Percentiles rank a stretch among this genome's conserved stretches.
Evolutionary conservation across 2,888 invertebrate genomes (phyloP).

Genomic region (Norana najaformis): DNA sequence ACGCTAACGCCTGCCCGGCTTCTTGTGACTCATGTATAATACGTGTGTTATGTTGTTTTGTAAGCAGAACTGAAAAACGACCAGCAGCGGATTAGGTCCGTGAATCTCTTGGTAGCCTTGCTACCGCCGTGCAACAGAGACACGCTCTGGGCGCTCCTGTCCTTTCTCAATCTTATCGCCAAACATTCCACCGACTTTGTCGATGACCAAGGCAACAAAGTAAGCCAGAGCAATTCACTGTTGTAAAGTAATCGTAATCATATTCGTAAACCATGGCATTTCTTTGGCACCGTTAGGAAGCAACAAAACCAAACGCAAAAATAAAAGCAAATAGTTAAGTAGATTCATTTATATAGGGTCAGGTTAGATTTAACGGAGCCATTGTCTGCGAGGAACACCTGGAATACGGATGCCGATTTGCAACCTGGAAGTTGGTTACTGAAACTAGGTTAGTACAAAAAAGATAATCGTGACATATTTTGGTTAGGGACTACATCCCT

Average conservation of each 20-base stretch:
- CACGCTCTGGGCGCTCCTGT: conserved; percentile 80
- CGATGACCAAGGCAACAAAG: conserved; percentile 58
- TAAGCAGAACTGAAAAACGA: conserved; percentile 32
- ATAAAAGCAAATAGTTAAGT: not conserved
- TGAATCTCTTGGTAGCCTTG: conserved; percentile 81
- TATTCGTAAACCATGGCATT: not conserved
- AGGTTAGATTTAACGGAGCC: not conserved
- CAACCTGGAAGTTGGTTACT: not conserved
- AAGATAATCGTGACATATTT: not conserved
- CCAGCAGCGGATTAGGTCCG: conserved; percentile 74
- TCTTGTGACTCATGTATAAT: too few species aligned
- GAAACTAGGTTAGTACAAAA: not conserved
- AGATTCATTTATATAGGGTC: not conserved
- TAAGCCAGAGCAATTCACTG: not conserved
- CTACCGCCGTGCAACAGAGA: conserved; percentile 86
- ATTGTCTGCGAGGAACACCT: not conserved
- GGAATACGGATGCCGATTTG: not conserved
- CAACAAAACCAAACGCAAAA: not conserved
- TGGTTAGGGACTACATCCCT: not conserved
- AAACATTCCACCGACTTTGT: conserved; percentile 73
- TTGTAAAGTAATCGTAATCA: too few species aligned
- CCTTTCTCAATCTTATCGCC: conserved; percentile 79
- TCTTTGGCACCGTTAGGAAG: not conserved
- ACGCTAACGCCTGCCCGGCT: too few species aligned
- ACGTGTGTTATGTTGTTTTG: not conserved